These are phyloP conservation scores for Hormaphis cornu DNA, from an alignment of 1,140 invertebrate genomes.

Conservation along the genomic window DNA sequence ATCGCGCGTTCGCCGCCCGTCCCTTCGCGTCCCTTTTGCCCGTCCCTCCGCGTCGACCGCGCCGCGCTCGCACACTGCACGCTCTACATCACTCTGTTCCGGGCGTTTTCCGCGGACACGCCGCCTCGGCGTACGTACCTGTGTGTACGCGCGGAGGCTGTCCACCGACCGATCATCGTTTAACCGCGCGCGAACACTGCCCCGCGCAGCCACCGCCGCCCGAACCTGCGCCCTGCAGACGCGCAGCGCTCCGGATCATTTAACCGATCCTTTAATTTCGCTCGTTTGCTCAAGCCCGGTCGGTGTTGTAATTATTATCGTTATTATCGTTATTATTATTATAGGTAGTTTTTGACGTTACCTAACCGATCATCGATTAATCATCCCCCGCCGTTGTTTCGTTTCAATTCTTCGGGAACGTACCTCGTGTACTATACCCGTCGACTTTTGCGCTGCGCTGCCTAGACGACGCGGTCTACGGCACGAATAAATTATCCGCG, in stretches of 20 bases:
- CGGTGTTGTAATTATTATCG: neutral
- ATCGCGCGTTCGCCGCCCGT: neutral
- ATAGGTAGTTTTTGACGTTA: neutral
- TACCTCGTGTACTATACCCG: too few relatives aligned
- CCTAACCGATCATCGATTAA: too few relatives aligned
- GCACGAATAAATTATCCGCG: too few relatives aligned
- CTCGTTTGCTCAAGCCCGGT: conserved; percentile 11
- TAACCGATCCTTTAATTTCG: conserved; percentile 8
- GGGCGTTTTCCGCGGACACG: neutral
- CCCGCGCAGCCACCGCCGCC: neutral
- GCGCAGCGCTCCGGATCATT: neutral
- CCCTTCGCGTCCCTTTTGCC: neutral
- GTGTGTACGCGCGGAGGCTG: neutral
- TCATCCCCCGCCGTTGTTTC: too few relatives aligned
- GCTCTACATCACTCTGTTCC: neutral
- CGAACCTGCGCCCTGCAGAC: neutral
- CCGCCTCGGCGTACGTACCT: neutral
- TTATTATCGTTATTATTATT: too few relatives aligned
- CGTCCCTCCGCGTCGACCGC: neutral
- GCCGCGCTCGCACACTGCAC: neutral
- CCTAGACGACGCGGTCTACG: too few relatives aligned
- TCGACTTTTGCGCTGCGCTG: too few relatives aligned
- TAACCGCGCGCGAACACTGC: conserved; percentile 17
- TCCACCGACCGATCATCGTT: neutral
- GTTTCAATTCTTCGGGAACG: too few relatives aligned